phyloP scores from a whole-genome alignment of 2,113 vertebrate species.

The Nycticorax nycticorax region DNA sequence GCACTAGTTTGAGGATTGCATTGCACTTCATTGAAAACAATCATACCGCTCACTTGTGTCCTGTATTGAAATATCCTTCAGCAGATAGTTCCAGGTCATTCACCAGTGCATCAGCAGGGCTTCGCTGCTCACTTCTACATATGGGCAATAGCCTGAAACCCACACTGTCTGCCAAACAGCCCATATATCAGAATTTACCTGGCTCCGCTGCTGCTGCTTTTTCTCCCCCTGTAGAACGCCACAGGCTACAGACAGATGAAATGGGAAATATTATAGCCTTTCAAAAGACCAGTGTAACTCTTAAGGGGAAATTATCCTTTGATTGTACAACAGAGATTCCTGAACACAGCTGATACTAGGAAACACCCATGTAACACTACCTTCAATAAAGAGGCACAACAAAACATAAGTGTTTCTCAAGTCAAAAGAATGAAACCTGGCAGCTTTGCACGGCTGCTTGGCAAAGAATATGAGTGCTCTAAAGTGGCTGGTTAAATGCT shows the following conservation, averaged over 20 bases:
- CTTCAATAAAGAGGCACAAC: conserved; percentile 11
- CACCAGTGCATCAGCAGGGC: background rate
- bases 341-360: background rate
- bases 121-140: background rate
- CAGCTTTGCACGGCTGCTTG: background rate
- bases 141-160: background rate
- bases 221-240: conserved; percentile 18
- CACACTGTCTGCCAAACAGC: background rate
- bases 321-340: conserved; percentile 9
- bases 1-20: background rate
- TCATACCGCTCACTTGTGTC: background rate
- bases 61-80: conserved; percentile 12
- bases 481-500: background rate
- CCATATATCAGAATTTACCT: conserved; percentile 17
- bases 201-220: background rate
- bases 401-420: background rate
- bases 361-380: conserved; percentile 46
- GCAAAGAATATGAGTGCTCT: conserved; percentile 2
- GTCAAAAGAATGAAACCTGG: conserved; percentile 25
- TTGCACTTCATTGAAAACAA: background rate
- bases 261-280: conserved; percentile 27
- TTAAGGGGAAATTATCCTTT: conserved; percentile 19
- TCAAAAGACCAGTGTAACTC: conserved; percentile 17
- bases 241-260: conserved; percentile 56
- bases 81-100: conserved; percentile 29